Evolutionary conservation across 2,113 vertebrate species (phyloP).

Genomic region (Numida meleagris): DNA sequence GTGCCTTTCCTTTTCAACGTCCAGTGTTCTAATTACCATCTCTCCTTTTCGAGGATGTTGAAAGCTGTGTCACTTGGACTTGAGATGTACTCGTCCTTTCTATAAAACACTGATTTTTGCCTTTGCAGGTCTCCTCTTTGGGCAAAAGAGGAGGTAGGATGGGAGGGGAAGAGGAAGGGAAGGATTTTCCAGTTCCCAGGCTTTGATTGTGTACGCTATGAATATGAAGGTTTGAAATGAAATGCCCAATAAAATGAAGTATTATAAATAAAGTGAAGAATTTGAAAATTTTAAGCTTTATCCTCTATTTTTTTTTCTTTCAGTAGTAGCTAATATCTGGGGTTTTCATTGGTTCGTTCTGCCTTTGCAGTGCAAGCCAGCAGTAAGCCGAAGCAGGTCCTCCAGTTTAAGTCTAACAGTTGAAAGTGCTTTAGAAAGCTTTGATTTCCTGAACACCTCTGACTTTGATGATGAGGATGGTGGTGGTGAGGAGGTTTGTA

Average conservation of each 20-base stretch:
- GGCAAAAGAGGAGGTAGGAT: not conserved
- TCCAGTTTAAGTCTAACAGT: slow-evolving; percentile 97
- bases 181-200: not conserved
- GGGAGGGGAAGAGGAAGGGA: slow-evolving; percentile 17
- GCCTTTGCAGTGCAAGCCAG: slow-evolving; percentile 89
- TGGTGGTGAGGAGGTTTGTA: slow-evolving; percentile 82
- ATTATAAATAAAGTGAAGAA: slow-evolving; percentile 59
- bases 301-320: slow-evolving; percentile 10
- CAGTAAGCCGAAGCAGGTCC: slow-evolving; percentile 89
- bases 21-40: not conserved
- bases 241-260: slow-evolving; percentile 60
- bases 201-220: slow-evolving; percentile 39
- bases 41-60: not conserved
- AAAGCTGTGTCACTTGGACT: not conserved
- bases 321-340: slow-evolving; percentile 50
- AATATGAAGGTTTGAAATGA: slow-evolving; percentile 67
- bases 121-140: not conserved
- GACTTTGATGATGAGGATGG: slow-evolving; percentile 97
- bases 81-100: not conserved
- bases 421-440: slow-evolving; percentile 98
- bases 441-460: slow-evolving; percentile 99
- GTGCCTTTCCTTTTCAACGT: not conserved
- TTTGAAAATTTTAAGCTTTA: slow-evolving; percentile 47
- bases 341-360: slow-evolving; percentile 74
- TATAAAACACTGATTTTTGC: not conserved